Evolutionary conservation across 2,113 vertebrate genomes (phyloP).

Genomic region (Kryptolebias marmoratus): DNA sequence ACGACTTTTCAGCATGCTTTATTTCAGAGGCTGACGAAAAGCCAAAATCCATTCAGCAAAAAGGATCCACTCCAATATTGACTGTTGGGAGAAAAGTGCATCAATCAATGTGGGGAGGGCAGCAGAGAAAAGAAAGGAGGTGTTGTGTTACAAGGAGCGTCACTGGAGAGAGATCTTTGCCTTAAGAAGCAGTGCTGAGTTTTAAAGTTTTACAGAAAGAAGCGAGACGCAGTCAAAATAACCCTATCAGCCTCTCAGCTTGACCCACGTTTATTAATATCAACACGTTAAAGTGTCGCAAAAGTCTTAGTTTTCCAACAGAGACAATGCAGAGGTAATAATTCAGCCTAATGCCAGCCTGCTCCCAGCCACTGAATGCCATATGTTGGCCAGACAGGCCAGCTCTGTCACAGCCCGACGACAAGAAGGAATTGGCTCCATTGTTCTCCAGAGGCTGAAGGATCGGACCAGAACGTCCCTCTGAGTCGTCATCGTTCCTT

Average conservation of each 20-base stretch:
- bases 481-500: conserved; percentile 51
- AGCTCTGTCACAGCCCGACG: conserved; percentile 57
- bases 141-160: conserved; percentile 55
- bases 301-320: conserved; percentile 26
- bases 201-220: conserved; percentile 41
- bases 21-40: conserved; percentile 68
- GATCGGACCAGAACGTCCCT: conserved; percentile 52
- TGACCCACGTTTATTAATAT: conserved; percentile 12
- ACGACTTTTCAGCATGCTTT: conserved; percentile 79
- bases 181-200: conserved; percentile 29
- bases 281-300: background rate
- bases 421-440: conserved; percentile 62
- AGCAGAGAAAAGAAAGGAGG: conserved; percentile 45
- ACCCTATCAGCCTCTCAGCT: too few species aligned
- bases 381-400: conserved; percentile 73
- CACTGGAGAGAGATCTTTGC: conserved; percentile 41
- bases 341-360: conserved; percentile 34
- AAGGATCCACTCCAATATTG: conserved; percentile 54
- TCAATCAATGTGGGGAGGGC: conserved; percentile 54
- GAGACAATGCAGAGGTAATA: conserved; percentile 60
- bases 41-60: conserved; percentile 77
- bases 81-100: conserved; percentile 55
- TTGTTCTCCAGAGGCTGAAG: conserved; percentile 64
- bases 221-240: conserved; percentile 15
- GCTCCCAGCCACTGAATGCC: conserved; percentile 59